Conservation (phyloP, 2,113 vertebrate genomes). For the Myiopsitta monachus region DNA sequence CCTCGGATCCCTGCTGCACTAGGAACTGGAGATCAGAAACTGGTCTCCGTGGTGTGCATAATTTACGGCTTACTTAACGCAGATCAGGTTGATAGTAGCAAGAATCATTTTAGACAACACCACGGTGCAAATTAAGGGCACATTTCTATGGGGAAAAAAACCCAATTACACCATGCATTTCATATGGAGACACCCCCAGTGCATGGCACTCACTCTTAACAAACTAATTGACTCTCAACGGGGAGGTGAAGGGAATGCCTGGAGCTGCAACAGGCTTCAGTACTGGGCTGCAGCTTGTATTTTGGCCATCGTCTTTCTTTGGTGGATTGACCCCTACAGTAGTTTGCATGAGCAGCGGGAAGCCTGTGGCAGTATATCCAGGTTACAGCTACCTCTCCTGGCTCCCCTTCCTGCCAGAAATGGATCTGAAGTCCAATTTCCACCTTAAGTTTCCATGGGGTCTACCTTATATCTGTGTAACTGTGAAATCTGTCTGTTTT, state of each 20-base stretch:
- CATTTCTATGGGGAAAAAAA: background rate
- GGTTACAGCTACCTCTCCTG: background rate
- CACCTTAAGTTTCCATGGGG: background rate
- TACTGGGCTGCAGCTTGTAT: rapidly evolving
- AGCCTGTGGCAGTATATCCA: background rate
- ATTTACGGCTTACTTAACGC: background rate
- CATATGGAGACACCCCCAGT: background rate
- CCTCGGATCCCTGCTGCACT: background rate
- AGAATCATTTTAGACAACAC: background rate
- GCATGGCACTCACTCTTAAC: background rate
- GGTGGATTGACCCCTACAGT: background rate
- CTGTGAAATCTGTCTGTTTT: background rate
- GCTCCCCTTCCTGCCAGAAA: background rate
- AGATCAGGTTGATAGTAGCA: background rate
- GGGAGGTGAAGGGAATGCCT: background rate
- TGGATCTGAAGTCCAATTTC: background rate
- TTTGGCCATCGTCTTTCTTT: background rate
- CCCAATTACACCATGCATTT: background rate
- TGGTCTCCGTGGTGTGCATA: background rate
- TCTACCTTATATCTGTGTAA: background rate
- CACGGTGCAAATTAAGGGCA: background rate
- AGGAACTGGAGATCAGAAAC: background rate
- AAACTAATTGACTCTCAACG: background rate
- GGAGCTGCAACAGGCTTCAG: background rate
- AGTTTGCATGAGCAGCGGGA: background rate